A percentile compares a stretch with the other conserved stretches of the same genome.
Conservation (phyloP, 2,797 vertebrate species). For the Gobionotothen gibberifrons region DNA sequence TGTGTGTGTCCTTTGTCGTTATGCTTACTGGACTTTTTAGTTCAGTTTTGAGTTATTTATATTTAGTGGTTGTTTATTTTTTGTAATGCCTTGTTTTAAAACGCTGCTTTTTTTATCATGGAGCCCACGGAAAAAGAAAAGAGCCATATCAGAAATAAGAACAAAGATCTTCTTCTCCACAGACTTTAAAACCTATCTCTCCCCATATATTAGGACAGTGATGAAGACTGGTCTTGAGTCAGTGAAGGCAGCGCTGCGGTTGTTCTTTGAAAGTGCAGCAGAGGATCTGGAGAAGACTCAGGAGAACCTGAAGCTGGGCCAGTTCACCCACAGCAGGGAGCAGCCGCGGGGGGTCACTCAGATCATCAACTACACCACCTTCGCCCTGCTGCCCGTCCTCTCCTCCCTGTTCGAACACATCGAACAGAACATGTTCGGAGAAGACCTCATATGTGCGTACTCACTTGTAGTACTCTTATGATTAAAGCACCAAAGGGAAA, state of each 20-base stretch:
- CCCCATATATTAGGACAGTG: constrained; percentile 85
- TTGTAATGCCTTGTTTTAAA: too few species aligned
- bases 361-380: constrained; percentile 97
- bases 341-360: constrained; percentile 93
- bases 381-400: constrained; percentile 92
- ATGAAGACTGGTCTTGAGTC: constrained; percentile 96
- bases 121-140: too few species aligned
- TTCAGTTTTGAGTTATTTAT: too few species aligned
- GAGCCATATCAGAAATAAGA: too few species aligned
- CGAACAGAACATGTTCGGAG: constrained; percentile 94
- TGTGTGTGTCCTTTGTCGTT: too few species aligned
- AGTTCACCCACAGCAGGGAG: constrained; percentile 92
- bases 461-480: too few species aligned
- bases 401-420: constrained; percentile 96
- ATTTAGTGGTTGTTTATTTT: too few species aligned
- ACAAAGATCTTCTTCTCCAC: too few species aligned
- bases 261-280: constrained; percentile 90
- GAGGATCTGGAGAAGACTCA: constrained; percentile 94
- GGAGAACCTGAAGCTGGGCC: constrained; percentile 94
- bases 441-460: constrained; percentile 93
- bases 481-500: not conserved
- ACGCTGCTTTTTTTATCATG: too few species aligned
- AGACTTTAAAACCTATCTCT: not conserved
- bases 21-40: too few species aligned
- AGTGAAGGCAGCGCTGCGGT: constrained; percentile 90